phyloP scores from a whole-genome alignment of 2,797 vertebrate species.

The Melopsittacus undulatus region DNA sequence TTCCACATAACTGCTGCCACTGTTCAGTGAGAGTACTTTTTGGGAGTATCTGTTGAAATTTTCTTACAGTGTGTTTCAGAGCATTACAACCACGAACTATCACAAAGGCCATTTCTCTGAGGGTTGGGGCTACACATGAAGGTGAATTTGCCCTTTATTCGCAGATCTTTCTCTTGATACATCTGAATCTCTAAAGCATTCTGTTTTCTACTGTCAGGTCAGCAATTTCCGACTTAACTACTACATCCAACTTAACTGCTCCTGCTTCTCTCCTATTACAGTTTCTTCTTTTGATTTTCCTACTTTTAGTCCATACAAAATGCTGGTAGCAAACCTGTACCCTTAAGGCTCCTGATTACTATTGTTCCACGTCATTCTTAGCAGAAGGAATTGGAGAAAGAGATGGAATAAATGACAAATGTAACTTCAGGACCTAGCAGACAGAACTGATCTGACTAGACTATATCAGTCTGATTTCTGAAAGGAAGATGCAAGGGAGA shows the following conservation, averaged over 20 bases:
- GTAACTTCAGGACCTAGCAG: background rate
- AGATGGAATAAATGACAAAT: background rate
- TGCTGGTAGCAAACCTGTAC: background rate
- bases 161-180: background rate
- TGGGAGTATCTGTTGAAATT: background rate
- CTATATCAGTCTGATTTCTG: background rate
- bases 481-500: background rate
- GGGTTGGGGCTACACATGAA: background rate
- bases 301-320: background rate
- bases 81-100: background rate
- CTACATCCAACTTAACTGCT: background rate
- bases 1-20: background rate
- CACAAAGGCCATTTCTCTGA: background rate
- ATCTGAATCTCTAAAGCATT: background rate
- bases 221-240: background rate
- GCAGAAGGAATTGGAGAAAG: background rate
- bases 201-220: background rate
- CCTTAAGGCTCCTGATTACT: background rate
- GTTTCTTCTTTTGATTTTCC: background rate
- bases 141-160: background rate
- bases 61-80: background rate
- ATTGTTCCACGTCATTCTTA: background rate
- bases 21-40: background rate
- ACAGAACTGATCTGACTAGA: background rate
- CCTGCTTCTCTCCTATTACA: background rate